phyloP scores from a whole-genome alignment of 2,113 vertebrate species.

The Alethe castanea region DNA sequence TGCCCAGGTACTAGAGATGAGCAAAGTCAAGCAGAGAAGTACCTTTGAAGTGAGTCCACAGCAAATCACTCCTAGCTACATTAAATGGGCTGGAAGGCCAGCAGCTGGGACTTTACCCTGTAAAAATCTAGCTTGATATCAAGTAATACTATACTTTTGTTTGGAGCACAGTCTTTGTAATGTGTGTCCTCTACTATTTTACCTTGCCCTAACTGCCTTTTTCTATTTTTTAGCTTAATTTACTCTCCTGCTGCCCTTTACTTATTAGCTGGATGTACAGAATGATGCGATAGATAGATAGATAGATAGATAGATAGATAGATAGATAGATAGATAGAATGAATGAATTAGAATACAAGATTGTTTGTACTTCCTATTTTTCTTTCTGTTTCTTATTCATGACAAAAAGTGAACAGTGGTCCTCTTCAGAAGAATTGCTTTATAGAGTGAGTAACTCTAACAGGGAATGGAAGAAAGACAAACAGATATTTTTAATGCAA shows the following conservation, averaged over 20 bases:
- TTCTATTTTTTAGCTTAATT: neutral
- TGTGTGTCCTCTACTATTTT: neutral
- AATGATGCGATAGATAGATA: neutral
- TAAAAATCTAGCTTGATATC: neutral
- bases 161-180: neutral
- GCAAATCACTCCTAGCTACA: neutral
- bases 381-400: neutral
- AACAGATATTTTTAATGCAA: neutral
- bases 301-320: neutral
- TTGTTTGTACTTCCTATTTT: neutral
- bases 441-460: neutral
- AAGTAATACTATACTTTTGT: neutral
- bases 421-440: neutral
- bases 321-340: neutral
- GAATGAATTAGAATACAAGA: neutral
- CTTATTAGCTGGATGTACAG: neutral
- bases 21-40: neutral
- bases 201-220: neutral
- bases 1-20: neutral
- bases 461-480: neutral
- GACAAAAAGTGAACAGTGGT: neutral
- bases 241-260: neutral
- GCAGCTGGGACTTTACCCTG: neutral
- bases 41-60: neutral
- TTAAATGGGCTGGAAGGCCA: neutral